Conservation (phyloP, 1,140 invertebrate genomes). For the Trichomalopsis sarcophagae region DNA sequence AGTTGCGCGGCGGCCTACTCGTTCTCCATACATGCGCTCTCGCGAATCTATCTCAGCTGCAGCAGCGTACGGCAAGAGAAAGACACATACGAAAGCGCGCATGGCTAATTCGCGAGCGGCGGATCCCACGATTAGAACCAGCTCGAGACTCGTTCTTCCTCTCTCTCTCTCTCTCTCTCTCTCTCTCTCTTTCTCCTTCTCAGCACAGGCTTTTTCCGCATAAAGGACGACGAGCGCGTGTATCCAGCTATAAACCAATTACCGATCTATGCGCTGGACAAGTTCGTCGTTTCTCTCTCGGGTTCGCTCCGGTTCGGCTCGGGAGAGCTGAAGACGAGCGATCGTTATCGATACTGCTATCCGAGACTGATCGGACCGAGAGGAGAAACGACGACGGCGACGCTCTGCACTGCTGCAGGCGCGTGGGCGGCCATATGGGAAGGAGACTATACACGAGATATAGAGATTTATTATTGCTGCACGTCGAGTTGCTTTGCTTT, state of each 20-base stretch:
- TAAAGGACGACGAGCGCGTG: not conserved
- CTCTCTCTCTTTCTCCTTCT: not conserved
- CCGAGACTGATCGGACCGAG: not conserved
- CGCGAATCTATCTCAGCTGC: not conserved
- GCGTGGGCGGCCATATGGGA: not conserved
- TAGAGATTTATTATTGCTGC: not conserved
- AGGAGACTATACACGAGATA: not conserved
- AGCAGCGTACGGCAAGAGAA: not conserved
- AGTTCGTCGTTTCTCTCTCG: constrained; percentile 17
- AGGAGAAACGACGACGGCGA: too few relatives aligned
- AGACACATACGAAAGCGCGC: not conserved
- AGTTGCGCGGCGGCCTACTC: not conserved
- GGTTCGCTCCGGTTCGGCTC: not conserved
- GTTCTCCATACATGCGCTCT: not conserved
- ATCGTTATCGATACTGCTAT: constrained; percentile 1
- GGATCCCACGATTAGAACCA: constrained; percentile 19
- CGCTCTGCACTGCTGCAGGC: not conserved
- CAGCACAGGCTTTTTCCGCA: not conserved
- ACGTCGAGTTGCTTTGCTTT: not conserved
- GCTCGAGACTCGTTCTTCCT: not conserved
- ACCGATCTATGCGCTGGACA: constrained; percentile 23
- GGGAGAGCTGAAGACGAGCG: not conserved
- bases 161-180: not conserved
- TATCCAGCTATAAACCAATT: constrained; percentile 28
- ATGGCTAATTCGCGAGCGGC: not conserved